A percentile compares a stretch with the other conserved stretches of the same genome.
Conservation (phyloP, 2,797 vertebrate genomes). For the Rhinoraja longicauda region DNA sequence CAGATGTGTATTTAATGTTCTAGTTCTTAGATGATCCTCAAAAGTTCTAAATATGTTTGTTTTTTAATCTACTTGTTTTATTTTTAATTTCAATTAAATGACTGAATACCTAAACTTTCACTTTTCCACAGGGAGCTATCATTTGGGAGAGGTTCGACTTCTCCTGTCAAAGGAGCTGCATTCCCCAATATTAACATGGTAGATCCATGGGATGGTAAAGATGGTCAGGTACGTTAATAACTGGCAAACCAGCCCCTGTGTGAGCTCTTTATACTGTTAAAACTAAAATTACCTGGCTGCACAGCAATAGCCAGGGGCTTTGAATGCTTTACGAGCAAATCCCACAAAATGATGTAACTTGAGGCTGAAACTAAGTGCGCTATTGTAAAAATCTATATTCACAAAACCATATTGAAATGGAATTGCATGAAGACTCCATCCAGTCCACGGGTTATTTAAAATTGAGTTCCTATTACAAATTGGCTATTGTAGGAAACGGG, state of each 20-base stretch:
- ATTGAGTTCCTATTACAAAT: neutral
- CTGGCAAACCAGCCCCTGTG: neutral
- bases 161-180: constrained; percentile 67
- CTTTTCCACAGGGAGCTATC: constrained; percentile 76
- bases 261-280: constrained; percentile 45
- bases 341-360: neutral
- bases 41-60: neutral
- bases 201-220: constrained; percentile 90
- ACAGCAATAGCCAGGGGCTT: neutral
- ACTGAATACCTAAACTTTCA: neutral
- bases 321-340: neutral
- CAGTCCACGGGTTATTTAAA: neutral
- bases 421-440: neutral
- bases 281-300: neutral
- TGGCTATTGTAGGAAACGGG: neutral
- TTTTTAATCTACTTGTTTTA: neutral
- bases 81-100: constrained; percentile 2
- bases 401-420: neutral
- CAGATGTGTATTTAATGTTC: neutral
- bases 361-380: neutral
- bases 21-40: neutral
- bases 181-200: constrained; percentile 75
- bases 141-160: constrained; percentile 85
- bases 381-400: neutral
- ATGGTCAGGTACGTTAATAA: constrained; percentile 72